Evolutionary conservation across 2,888 invertebrate species (phyloP), one percentile per base, ranked within the genome.

Genomic region (Tanaodytes sp.): DNA sequence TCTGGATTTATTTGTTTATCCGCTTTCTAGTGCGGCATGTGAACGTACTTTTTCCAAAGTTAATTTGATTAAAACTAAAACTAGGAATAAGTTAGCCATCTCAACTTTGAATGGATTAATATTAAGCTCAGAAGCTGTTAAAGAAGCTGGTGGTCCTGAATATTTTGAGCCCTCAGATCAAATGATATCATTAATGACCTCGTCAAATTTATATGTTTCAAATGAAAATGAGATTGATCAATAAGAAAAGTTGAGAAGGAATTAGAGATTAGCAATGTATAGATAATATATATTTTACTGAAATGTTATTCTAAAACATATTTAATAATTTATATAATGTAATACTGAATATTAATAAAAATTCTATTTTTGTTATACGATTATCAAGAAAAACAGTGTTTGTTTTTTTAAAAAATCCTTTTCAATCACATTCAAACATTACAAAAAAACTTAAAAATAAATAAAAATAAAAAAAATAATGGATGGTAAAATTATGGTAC

Each of bases 1-100:
- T 19, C 12, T 42, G 19, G 42, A 42, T 14, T 3, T 42, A 19
- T 42, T 42, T 42, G 19, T 42, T n/a, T 42, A n/a, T n/a, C 42
- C 42, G 8, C 19, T n/a, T 20, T 42, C 42, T 9, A 42, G 19
- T 20, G 42, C 42, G 2, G 19, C 42, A n/a, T 42, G 42, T 14
- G 42, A 42, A 14, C 14, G 39, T 19, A 42, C 42, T 12, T 42
- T 42, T 9, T 42, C 42, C 1, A 42, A 42, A 19, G n/a, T 42
- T 1, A 42, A 42, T 19, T 19, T 42, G 2, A 42, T 20, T 1
- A 42, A 42, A 42, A 42, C 42, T 2, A 42, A 42, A 19, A 42
- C 19, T 1, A 19, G 42, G 1, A 19, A 19, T 12, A 42, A 19
- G n/a, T 19, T 18, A 18, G 6, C 3, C 2, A n/a, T 14, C 1